Evolutionary conservation across 64 coral and sea anemone genomes (phyloP), one percentile per base, ranked within the genome.

Genomic region (Montipora efflorescens): DNA sequence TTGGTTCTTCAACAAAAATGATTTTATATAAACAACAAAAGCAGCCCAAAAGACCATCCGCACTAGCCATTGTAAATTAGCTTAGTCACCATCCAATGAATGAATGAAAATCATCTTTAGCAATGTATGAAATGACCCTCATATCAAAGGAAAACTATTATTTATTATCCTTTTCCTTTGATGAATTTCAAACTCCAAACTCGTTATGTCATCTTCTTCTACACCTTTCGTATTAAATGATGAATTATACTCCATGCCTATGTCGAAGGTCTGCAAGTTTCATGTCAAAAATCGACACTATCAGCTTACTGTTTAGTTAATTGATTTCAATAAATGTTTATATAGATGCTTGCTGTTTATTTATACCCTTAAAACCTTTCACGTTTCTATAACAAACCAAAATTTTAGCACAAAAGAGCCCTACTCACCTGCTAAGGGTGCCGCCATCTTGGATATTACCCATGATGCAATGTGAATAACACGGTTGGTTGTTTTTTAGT

Each of bases 321-420:
- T 67, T 67, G 64, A 67, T 12, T 67, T 67, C 64, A 11, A 7
- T 18, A 77, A 77, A 45, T 77, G 75, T 77, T 77, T 77, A 77
- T 12, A 4, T 14, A 47, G 75, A 46, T 77, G 75, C 77, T 20
- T 79, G n/a, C 4, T 53, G 77, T 19, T 53, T 79, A 79, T 79
- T 79, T 79, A 79, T 50, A 7, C 76, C 76, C 76, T 79, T 50
- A 79, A 51, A 79, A 79, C 76, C 46, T 57, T 57, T 28, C 28
- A 28, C 28, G 28, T 28, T 28, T 28, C 28, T 1, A 28, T 28
- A 28, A 28, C 28, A 28, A 28, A 28, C 28, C 28, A 28, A 28
- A 28, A 28, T 28, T 28, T 28, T 28, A 28, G 28, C 28, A 28
- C 28, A 28, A 28, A 28, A 28, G 28, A 28, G 28, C 28, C 28